These are phyloP conservation scores for Xyliphius kryptos DNA, from an alignment of 2,113 vertebrate genomes.

Conservation along the genomic window DNA sequence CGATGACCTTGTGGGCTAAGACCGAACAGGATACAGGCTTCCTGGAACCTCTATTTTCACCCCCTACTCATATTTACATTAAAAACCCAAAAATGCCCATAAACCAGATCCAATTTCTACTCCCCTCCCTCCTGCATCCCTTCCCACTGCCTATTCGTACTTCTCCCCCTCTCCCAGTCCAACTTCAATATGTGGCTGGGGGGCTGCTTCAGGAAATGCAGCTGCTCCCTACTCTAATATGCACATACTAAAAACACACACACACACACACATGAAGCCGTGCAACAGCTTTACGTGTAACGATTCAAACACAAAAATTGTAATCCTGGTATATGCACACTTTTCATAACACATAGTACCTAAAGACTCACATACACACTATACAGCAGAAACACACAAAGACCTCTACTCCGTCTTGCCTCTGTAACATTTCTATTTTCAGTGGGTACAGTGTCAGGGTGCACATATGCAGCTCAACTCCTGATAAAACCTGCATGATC, in stretches of 20 bases:
- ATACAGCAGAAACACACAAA: no score
- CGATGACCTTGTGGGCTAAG: conserved; percentile 23
- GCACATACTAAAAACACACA: conserved; percentile 44
- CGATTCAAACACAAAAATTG: no score
- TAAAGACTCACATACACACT: no score
- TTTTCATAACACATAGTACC: no score
- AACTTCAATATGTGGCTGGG: conserved; percentile 40
- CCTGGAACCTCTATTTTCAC: conserved; percentile 5
- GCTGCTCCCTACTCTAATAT: conserved; percentile 38
- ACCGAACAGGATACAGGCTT: conserved; percentile 20
- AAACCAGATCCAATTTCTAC: conserved; percentile 32
- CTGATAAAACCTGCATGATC: no score
- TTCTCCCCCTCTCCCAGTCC: conserved; percentile 10
- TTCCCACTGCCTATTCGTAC: conserved; percentile 33
- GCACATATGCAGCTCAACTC: no score
- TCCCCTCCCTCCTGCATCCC: conserved; percentile 37
- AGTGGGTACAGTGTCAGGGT: no score
- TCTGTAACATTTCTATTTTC: no score
- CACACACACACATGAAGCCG: conserved; percentile 32
- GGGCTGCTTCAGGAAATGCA: conserved; percentile 57
- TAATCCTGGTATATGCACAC: no score
- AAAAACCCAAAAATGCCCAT: conserved; percentile 21
- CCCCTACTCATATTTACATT: conserved; percentile 23
- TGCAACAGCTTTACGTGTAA: no score
- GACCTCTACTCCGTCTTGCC: no score